phyloP scores from a whole-genome alignment of 2,113 vertebrate species.

The Halichoeres trimaculatus region DNA sequence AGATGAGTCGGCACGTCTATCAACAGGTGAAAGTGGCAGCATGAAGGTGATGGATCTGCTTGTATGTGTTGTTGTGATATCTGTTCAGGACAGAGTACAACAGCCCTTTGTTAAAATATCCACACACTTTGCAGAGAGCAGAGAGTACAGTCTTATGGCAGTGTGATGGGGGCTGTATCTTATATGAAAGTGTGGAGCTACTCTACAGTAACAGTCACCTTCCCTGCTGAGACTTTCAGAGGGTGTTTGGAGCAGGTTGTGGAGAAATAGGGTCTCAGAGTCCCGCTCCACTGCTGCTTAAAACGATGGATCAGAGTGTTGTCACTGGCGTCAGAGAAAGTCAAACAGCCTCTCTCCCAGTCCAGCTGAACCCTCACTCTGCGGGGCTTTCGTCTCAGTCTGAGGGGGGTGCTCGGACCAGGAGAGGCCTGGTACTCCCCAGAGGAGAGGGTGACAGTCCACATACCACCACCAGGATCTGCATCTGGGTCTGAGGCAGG shows the following conservation, averaged over 20 bases:
- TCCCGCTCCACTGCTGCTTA: conserved; percentile 63
- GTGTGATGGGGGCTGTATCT: too few species aligned
- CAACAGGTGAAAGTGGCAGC: too few species aligned
- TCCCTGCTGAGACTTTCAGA: conserved; percentile 52
- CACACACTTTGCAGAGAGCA: too few species aligned
- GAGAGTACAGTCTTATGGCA: too few species aligned
- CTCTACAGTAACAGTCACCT: conserved; percentile 60
- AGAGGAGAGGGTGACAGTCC: conserved; percentile 54
- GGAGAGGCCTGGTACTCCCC: conserved; percentile 63
- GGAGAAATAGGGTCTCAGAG: conserved; percentile 65
- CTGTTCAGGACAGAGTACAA: too few species aligned
- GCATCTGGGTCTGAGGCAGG: neutral
- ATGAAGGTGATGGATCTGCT: too few species aligned
- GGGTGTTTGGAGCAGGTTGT: conserved; percentile 66
- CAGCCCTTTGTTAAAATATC: too few species aligned
- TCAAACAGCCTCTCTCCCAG: conserved; percentile 69
- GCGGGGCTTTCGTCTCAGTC: conserved; percentile 53
- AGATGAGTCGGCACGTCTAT: too few species aligned
- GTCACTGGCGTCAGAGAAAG: conserved; percentile 69
- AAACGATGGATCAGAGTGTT: conserved; percentile 66
- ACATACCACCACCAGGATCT: conserved; percentile 48
- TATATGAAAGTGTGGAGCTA: conserved; percentile 18
- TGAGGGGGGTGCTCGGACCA: conserved; percentile 34
- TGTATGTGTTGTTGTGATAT: too few species aligned
- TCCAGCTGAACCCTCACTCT: conserved; percentile 69